Base-by-base conservation (phyloP, 2,113 vertebrate genomes). In the Mirza zaza region DNA sequence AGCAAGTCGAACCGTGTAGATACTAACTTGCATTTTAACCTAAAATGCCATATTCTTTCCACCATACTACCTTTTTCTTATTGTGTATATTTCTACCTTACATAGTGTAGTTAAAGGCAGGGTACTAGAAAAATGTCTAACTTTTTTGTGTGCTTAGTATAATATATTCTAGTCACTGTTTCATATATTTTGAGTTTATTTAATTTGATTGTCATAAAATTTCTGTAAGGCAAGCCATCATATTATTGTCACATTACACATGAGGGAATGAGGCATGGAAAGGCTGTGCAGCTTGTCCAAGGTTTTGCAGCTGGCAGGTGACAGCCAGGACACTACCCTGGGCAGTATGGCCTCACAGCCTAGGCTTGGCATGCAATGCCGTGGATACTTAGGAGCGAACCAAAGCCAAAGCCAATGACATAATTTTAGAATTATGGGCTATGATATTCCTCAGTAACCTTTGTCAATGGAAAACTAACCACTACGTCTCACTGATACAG, bases 401-500 rank as follows among this genome's bases (percentile, higher is more conserved):
- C 85, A 70, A 27, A 67, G 32, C 32, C 45, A n/a, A 83, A 76
- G 29, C 23, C 45, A 79, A 42, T 50, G 70, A 17, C 23, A 50
- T 70, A 50, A 50, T 34, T 52, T 86, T 75, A 95, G 80, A 90
- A 82, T 48, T 65, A 15, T 85, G 27, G 42, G 32, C 32, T 68
- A 0, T 90, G 76, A 29, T 42, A n/a, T 50, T 97, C 68, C 75
- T 92, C 27, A 7, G 45, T 80, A 84, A 93, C 20, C 50, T 85
- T 89, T 86, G 39, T 67, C 48, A 42, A 0, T 61, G 34, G 36
- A 70, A 81, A 89, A 50, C 29, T n/a, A 59, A 6, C 34, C 42
- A 59, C 5, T 9, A 10, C 4, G 15, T 79, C 5, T 76, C 29
- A 71, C 92, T 67, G 20, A 50, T 45, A 48, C 15, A 13, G 48